Base-by-base conservation (phyloP, 2,888 invertebrate genomes). In the Troides helena region DNA sequence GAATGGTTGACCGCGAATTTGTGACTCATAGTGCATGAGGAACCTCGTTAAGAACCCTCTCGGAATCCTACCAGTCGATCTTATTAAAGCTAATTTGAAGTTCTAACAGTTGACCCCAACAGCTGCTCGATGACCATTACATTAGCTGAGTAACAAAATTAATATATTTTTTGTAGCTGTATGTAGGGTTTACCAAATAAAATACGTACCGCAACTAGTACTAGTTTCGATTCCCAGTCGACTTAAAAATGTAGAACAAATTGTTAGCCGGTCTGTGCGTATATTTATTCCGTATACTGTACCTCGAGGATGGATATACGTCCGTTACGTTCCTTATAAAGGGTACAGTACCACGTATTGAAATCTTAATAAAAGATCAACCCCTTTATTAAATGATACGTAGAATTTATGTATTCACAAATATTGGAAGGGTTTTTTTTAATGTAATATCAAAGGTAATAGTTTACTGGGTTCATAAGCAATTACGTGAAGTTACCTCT, bases 41-140 rank as follows among this genome's bases (percentile, higher is more conserved):
- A 69, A 69, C 65, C 57, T 69, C 65, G 65, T 69, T 62, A 62
- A 30, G 36, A 62, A 30, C 57, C 61, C 57, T 46, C 62, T 62
- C 66, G 71, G 70, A 73, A 72, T 73, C 68, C 68, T 73, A 56
- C 65, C 74, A 72, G 72, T 73, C 72, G 73, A 73, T 76, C 73
- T 72, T 73, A 77, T 77, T 78, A 77, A 74, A 72, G 68, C 62
- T 72, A 76, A 77, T 76, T 76, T 73, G 69, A 74, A 73, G 64
- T 62, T 66, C 70, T 65, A 68, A 69, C 73, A 72, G 72, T 61
- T 72, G 77, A 77, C 77, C 75, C 73, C 69, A 75, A 69, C 76
- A 76, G 74, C 75, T 74, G 75, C 56, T 65, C 69, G 14, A 43
- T 57, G 57, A 30, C 57, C 43, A n/a, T 56, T 57, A 46, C 65